Evolutionary conservation across 2,888 invertebrate genomes (phyloP).

Genomic region (Sipunculus nudus): DNA sequence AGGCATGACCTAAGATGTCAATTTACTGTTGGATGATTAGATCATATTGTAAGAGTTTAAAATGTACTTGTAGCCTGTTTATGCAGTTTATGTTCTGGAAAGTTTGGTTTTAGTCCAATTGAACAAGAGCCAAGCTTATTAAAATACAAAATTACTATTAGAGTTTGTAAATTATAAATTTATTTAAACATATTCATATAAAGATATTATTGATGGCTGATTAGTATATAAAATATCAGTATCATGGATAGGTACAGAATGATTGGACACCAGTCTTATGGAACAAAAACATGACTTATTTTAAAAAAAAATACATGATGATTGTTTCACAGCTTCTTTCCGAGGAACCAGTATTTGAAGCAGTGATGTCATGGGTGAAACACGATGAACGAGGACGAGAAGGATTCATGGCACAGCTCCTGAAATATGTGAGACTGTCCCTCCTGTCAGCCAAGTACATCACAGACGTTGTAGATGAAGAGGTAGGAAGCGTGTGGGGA

Average conservation of each 20-base stretch:
- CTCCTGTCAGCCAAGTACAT: conserved; percentile 59
- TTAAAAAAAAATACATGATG: too few species aligned
- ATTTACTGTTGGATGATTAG: too few species aligned
- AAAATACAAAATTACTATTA: too few species aligned
- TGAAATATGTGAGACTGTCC: conserved; percentile 58
- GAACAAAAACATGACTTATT: too few species aligned
- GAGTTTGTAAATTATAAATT: too few species aligned
- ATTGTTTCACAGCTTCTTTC: conserved; percentile 50
- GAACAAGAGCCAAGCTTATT: too few species aligned
- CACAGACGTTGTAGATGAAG: conserved; percentile 62
- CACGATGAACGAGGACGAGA: conserved; percentile 39
- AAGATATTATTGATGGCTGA: neutral
- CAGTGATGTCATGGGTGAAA: conserved; percentile 61
- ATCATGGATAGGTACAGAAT: neutral
- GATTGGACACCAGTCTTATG: neutral
- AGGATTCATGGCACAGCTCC: conserved; percentile 45
- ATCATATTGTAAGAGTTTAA: too few species aligned
- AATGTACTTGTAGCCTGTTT: too few species aligned
- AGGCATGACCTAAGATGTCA: neutral
- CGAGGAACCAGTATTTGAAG: conserved; percentile 64
- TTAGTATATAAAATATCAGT: neutral
- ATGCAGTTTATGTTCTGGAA: too few species aligned
- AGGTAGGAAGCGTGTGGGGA: too few species aligned
- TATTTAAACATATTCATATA: too few species aligned
- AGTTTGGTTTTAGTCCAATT: too few species aligned